Percentiles rank a stretch among this genome's conserved stretches.
Conservation (phyloP, 2,888 invertebrate species). For the Acrobasis repandana region DNA sequence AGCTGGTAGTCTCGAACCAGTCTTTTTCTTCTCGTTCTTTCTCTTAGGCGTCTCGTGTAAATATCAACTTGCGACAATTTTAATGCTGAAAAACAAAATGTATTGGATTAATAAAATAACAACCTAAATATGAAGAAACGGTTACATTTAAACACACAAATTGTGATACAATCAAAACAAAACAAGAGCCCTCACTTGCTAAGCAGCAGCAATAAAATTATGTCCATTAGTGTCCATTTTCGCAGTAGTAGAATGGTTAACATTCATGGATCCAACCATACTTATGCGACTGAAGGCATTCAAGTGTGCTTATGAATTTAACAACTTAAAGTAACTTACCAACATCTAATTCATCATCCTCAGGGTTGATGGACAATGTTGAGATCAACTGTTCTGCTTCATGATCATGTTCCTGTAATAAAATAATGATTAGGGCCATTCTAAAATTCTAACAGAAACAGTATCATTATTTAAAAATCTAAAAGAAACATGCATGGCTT, state of each 20-base stretch:
- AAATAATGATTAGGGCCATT: not conserved
- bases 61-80: slow-evolving; percentile 97
- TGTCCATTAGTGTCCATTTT: too few relatives aligned
- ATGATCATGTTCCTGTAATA: slow-evolving; percentile 92
- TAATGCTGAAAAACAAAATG: slow-evolving; percentile 81
- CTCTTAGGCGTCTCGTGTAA: slow-evolving; percentile 91
- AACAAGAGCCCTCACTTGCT: too few relatives aligned
- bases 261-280: too few relatives aligned
- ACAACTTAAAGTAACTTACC: slow-evolving; percentile 64
- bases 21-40: slow-evolving; percentile 93
- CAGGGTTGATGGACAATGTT: slow-evolving; percentile 90
- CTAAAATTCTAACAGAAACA: not conserved
- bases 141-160: not conserved
- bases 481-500: not conserved
- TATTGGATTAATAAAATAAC: not conserved
- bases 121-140: not conserved
- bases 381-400: slow-evolving; percentile 96
- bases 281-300: too few relatives aligned
- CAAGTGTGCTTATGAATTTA: too few relatives aligned
- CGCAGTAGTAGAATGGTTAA: too few relatives aligned
- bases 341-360: slow-evolving; percentile 95
- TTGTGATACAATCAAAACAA: not conserved
- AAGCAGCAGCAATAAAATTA: too few relatives aligned
- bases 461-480: not conserved
- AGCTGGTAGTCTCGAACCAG: slow-evolving; percentile 95